Evolutionary conservation across 2,797 vertebrate species (phyloP).

Genomic region (Naso thynnoides): DNA sequence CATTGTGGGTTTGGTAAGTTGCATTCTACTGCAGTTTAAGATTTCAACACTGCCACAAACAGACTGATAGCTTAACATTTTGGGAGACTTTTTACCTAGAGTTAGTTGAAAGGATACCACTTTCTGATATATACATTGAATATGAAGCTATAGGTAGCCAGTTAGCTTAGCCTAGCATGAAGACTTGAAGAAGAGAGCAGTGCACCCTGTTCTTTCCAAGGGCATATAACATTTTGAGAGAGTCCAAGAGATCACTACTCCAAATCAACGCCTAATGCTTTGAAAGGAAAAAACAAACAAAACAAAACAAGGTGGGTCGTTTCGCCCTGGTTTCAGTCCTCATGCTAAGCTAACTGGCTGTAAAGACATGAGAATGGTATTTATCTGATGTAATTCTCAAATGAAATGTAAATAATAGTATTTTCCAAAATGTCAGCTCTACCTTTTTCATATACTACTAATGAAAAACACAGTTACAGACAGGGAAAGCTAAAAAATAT

Average conservation of each 20-base stretch:
- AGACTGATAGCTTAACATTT: not conserved
- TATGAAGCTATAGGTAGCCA: not conserved
- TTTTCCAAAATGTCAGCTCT: too few species aligned
- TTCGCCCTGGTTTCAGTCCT: not conserved
- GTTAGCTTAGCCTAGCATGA: not conserved
- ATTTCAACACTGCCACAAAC: not conserved
- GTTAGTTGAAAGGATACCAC: not conserved
- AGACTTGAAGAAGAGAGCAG: not conserved
- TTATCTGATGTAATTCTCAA: not conserved
- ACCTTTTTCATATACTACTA: too few species aligned
- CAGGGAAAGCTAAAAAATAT: not conserved
- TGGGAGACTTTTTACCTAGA: not conserved
- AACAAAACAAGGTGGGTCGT: not conserved
- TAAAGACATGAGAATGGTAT: too few species aligned
- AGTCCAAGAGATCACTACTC: not conserved
- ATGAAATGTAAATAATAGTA: not conserved
- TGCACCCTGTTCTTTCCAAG: not conserved
- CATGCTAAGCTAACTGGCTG: not conserved
- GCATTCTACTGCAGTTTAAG: conserved; percentile 18
- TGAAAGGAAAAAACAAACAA: not conserved
- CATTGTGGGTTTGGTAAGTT: conserved; percentile 4
- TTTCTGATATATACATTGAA: not conserved
- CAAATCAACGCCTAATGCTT: not conserved
- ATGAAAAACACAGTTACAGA: too few species aligned
- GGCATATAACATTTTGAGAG: not conserved